Conservation (phyloP, 1,140 invertebrate species). For the Papilio polytes region DNA sequence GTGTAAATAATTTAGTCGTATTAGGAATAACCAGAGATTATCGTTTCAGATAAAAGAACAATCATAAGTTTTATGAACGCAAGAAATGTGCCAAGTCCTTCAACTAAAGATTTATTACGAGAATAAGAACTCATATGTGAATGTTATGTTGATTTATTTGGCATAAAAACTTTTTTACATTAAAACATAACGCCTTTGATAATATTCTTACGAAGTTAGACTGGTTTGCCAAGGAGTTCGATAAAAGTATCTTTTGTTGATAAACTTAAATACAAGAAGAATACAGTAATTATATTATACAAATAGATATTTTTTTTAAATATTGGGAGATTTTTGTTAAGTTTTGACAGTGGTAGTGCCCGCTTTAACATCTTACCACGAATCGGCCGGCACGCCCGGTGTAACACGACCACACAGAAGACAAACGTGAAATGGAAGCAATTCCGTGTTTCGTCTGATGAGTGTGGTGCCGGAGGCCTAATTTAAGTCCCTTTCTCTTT, state of each 20-base stretch:
- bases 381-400: no score
- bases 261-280: neutral
- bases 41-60: neutral
- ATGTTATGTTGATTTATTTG: neutral
- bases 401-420: no score
- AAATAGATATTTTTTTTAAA: no score
- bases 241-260: neutral
- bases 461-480: no score
- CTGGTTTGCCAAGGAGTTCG: neutral
- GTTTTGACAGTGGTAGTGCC: no score
- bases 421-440: no score
- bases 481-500: no score
- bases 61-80: slow-evolving; percentile 3
- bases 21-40: neutral
- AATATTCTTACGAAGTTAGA: neutral
- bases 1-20: neutral
- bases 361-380: no score
- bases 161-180: neutral
- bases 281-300: neutral
- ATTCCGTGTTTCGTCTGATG: no score
- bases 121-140: neutral
- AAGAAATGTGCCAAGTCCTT: neutral
- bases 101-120: neutral
- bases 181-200: neutral
- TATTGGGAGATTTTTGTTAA: no score